These are phyloP conservation scores for Philereme vetulata DNA, from an alignment of 2,888 invertebrate genomes.

Conservation along the genomic window DNA sequence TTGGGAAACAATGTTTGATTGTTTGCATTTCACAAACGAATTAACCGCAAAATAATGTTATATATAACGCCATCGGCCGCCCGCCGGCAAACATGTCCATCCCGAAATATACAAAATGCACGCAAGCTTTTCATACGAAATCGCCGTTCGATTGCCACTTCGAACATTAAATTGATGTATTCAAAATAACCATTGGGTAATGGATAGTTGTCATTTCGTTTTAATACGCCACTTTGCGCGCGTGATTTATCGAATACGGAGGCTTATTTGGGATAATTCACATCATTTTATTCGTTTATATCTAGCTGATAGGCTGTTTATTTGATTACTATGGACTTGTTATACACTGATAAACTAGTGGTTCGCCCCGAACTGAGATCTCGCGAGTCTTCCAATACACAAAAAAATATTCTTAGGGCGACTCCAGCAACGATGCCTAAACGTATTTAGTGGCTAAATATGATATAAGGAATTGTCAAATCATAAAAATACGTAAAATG, in stretches of 20 bases:
- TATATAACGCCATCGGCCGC: constrained; percentile 11
- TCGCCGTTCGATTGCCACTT: constrained; percentile 44
- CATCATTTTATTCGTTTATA: not conserved
- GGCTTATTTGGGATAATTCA: not conserved
- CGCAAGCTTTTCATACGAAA: constrained; percentile 38
- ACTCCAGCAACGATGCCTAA: too few species aligned
- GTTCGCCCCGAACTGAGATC: too few species aligned
- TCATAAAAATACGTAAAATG: too few species aligned
- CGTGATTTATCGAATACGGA: constrained; percentile 9
- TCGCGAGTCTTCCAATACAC: too few species aligned
- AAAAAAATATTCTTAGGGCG: too few species aligned
- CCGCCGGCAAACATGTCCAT: constrained; percentile 24
- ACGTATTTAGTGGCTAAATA: too few species aligned
- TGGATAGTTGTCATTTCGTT: constrained; percentile 30
- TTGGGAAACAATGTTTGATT: too few species aligned
- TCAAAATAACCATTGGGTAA: constrained; percentile 38
- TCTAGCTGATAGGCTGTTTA: too few species aligned
- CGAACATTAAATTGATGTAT: constrained; percentile 46
- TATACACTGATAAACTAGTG: too few species aligned
- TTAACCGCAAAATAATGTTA: constrained; percentile 4
- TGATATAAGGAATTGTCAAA: too few species aligned
- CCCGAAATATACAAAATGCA: constrained; percentile 28
- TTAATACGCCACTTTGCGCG: constrained; percentile 26
- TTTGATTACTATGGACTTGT: too few species aligned
- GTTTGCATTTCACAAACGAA: not conserved